A percentile compares a stretch with the other conserved stretches of the same genome.
These are phyloP conservation scores for Propithecus deckenii DNA, from an alignment of 2,797 vertebrate species.

Conservation along the genomic window DNA sequence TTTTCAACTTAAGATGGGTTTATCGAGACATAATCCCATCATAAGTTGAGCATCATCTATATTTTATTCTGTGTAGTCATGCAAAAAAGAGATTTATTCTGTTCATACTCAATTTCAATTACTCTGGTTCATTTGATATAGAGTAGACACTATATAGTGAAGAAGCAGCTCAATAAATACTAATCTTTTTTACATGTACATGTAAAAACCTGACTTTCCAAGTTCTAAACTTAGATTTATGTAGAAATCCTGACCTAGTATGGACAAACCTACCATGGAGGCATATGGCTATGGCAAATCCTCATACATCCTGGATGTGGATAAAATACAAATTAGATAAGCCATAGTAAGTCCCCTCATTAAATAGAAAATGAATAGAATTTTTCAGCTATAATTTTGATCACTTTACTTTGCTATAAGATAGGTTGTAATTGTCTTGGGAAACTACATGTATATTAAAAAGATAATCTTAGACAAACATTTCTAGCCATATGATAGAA, in stretches of 20 bases:
- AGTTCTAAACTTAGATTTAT: constrained; percentile 66
- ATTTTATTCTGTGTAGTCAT: constrained; percentile 45
- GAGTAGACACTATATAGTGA: constrained; percentile 7
- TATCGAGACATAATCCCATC: not conserved
- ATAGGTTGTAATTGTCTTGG: not conserved
- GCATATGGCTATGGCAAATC: not conserved
- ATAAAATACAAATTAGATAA: constrained; percentile 51
- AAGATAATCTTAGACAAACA: not conserved
- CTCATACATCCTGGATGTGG: not conserved
- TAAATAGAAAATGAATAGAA: constrained; percentile 38
- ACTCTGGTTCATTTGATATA: constrained; percentile 53
- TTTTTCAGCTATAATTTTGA: constrained; percentile 30
- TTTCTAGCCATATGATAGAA: not conserved
- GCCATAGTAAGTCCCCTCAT: constrained; percentile 43
- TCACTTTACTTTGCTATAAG: not conserved
- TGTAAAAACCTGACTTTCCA: constrained; percentile 48
- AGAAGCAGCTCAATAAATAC: constrained; percentile 52
- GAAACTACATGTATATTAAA: not conserved
- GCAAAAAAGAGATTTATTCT: constrained; percentile 44
- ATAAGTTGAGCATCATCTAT: not conserved
- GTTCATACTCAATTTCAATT: constrained; percentile 58
- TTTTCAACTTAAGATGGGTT: not conserved
- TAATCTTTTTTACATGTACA: constrained; percentile 43
- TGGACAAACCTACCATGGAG: constrained; percentile 10
- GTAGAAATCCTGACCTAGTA: constrained; percentile 49